Base-by-base conservation (phyloP, 2,888 invertebrate species). In the Drosophila subquinaria region DNA sequence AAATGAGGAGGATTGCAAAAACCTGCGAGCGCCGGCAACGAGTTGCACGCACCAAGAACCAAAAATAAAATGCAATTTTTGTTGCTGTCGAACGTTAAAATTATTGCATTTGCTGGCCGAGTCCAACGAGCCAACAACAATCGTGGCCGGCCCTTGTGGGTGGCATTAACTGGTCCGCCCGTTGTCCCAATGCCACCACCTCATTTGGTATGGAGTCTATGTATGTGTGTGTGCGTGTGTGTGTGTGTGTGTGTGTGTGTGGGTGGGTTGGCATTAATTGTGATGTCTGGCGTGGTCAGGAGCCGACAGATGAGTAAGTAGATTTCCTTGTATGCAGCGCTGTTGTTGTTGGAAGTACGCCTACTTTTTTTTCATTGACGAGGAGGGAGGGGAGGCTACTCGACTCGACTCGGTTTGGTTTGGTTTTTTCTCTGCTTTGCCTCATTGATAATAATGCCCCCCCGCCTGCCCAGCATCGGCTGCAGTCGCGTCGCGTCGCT, bases 51-150 rank as follows among this genome's bases (percentile, higher is more conserved):
- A 66, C 60, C 69, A 73, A 81, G 73, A 72, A 73, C 86, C 84
- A 74, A 89, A 89, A 89, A 87, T 90, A 89, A 87, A 87, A 87
- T 87, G 86, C 77, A 89, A 90, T 86, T 89, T 88, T 83, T 83
- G 79, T 88, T 88, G 86, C 81, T 67, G 88, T 82, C 65, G 66
- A 74, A 70, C 62, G 77, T 76, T 76, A 71, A 86, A 88, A 90
- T 85, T 89, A 85, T 82, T 88, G 78, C 76, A 56, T 64, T 72
- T 70, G 80, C 69, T 10, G 66, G 51, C 64, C 72, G 65, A 73
- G 68, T 65, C 42, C 48, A 43, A 40, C 47, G 53, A 45, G 61
- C 50, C 42, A 51, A 40, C 42, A 51, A 40, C 40, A 59, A 48
- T 48, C 45, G 45, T 62, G 33, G 42, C 30, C 48, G 33, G 43